Base-by-base conservation (phyloP, 2,888 invertebrate species). In the Drosophila picticornis region DNA sequence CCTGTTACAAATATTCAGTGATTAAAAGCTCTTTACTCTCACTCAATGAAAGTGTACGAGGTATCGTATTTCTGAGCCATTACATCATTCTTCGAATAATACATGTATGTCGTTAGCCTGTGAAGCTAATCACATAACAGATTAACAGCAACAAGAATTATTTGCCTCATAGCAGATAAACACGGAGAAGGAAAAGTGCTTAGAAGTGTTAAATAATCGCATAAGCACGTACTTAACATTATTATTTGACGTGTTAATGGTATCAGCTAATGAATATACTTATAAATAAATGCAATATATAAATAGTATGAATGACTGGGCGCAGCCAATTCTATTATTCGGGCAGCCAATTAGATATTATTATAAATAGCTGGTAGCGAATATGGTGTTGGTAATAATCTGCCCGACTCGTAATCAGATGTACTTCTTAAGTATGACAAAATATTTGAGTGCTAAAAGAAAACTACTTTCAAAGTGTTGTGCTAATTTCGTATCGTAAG, bases 321-420 rank as follows among this genome's bases (percentile, higher is more conserved):
- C 69, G 34, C 25, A 36, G 61, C 46, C 40, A 65, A 32, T 51
- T 59, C 10, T 59, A 34, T 50, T 56, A 19, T 51, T 32, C 40
- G 59, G 59, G 40, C 62, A 63, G 25, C 58, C 51, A 58, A 46
- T 62, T 65, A 65, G 32, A 60, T 43, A 71, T 48, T 10, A 57
- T 65, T 80, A 77, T 63, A 76, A 76, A 75, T 62, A 70, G 56
- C 32, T 4, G n/a, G 11, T 10, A n/a, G 22, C 55, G n/a, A 38
- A 34, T 10, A 13, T 13, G 32, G 16, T 4, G 16, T 46, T 46
- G 25, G 4, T 11, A 13, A 4, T 2, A 4, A 34, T 27, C 4
- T 16, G 3, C 22, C 16, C 46, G 29, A 46, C 50, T 62, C 52
- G 9, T 55, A 34, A 36, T 4, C 19, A 27, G 19, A 61, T 9